Conservation (phyloP, 1,140 invertebrate species). For the Caerostris darwini region DNA sequence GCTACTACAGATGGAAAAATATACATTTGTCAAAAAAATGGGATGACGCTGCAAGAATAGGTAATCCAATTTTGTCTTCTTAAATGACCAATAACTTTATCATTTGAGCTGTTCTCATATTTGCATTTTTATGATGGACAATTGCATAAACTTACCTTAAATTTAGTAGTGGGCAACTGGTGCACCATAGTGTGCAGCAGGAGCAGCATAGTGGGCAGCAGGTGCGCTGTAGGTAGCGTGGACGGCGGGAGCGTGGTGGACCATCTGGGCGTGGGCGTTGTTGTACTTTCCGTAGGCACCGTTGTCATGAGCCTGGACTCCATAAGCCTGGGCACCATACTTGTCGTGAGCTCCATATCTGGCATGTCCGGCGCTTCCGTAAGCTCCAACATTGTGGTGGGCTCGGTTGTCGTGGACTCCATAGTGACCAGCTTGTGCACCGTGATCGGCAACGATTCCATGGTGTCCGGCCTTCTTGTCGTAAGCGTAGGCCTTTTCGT, state of each 20-base stretch:
- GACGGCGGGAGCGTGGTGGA: slow-evolving; percentile 44
- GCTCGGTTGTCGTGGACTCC: slow-evolving; percentile 56
- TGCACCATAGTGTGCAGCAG: slow-evolving; percentile 13
- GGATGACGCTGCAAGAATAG: too few species aligned
- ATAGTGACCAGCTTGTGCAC: slow-evolving; percentile 50
- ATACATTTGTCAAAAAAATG: too few species aligned
- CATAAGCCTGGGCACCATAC: slow-evolving; percentile 65
- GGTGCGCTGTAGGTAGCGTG: slow-evolving; percentile 36
- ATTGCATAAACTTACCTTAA: not conserved
- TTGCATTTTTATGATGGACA: too few species aligned
- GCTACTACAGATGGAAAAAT: too few species aligned
- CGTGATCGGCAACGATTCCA: slow-evolving; percentile 63
- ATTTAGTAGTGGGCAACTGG: slow-evolving; percentile 17
- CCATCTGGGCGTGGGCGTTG: slow-evolving; percentile 55
- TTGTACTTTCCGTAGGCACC: slow-evolving; percentile 60
- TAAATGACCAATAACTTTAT: too few species aligned
- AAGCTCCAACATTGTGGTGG: slow-evolving; percentile 69
- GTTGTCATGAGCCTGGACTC: slow-evolving; percentile 52
- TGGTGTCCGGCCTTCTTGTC: slow-evolving; percentile 77
- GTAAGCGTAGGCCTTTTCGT: slow-evolving; percentile 77
- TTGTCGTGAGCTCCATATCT: slow-evolving; percentile 57
- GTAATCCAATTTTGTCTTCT: too few species aligned
- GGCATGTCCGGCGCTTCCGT: slow-evolving; percentile 67
- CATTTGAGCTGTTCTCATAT: too few species aligned
- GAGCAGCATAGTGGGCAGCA: slow-evolving; percentile 10